Evolutionary conservation across 2,888 invertebrate species (phyloP).

Genomic region (Catocala nupta): DNA sequence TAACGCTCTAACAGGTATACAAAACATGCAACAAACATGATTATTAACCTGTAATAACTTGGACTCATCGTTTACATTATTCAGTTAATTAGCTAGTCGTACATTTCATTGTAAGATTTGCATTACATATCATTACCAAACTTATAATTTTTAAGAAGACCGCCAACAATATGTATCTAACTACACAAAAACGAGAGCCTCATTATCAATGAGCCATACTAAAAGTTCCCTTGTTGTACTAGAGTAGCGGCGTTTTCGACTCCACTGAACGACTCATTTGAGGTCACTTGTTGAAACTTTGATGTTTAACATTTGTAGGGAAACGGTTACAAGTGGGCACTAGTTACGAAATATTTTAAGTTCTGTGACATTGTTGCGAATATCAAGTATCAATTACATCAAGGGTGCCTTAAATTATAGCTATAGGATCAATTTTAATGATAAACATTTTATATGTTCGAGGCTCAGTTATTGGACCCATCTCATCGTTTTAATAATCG

Average conservation of each 20-base stretch:
- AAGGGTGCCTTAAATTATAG: neutral
- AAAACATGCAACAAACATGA: too few species aligned
- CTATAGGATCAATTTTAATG: neutral
- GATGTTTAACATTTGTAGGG: neutral
- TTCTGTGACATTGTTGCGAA: neutral
- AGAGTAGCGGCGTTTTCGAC: neutral
- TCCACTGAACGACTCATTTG: neutral
- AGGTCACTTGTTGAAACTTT: neutral
- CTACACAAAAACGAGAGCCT: too few species aligned
- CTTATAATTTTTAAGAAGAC: too few species aligned
- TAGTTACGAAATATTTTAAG: neutral
- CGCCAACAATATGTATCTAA: too few species aligned
- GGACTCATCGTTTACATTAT: too few species aligned
- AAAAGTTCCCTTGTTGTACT: neutral
- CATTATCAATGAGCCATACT: neutral
- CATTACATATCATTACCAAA: too few species aligned
- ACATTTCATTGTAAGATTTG: too few species aligned
- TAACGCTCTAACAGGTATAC: too few species aligned
- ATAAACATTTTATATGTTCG: neutral
- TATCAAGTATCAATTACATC: constrained; percentile 18
- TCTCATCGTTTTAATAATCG: too few species aligned
- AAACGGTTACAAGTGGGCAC: constrained; percentile 10
- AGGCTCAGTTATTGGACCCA: too few species aligned
- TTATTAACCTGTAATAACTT: too few species aligned
- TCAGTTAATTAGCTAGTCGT: too few species aligned